phyloP scores from a whole-genome alignment of 2,113 vertebrate species.

The Spilogale gracilis region DNA sequence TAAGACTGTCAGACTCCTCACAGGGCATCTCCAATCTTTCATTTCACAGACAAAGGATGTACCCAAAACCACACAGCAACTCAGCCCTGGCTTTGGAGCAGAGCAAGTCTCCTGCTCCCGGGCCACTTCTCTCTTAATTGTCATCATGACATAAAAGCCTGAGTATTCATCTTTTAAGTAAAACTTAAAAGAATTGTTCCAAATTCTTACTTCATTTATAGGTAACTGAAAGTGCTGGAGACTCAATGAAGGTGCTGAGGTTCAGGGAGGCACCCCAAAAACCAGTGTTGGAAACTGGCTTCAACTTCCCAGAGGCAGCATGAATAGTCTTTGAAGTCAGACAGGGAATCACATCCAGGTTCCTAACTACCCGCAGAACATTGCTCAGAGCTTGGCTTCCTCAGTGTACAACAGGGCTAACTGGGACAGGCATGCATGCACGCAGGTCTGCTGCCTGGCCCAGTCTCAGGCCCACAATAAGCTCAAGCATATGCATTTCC shows the following conservation, averaged over 20 bases:
- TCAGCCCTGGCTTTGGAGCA: not conserved
- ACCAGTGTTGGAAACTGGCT: not conserved
- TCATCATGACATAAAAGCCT: not conserved
- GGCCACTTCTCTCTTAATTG: not conserved
- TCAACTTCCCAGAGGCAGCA: not conserved
- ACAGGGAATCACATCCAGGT: not conserved
- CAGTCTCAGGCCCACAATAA: not conserved
- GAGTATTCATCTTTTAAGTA: not conserved
- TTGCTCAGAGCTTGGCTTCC: not conserved
- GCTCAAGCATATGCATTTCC: not conserved
- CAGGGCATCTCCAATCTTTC: not conserved
- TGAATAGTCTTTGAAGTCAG: not conserved
- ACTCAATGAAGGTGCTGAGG: not conserved
- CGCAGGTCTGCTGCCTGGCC: not conserved
- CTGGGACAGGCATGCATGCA: not conserved
- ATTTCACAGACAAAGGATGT: not conserved
- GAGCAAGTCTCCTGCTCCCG: not conserved
- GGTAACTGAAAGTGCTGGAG: not conserved
- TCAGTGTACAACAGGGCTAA: not conserved
- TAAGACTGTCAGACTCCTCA: not conserved
- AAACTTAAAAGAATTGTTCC: not conserved
- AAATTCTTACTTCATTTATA: not conserved
- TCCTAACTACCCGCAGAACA: not conserved
- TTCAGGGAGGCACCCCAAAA: not conserved
- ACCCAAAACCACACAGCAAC: not conserved